Percentiles rank a stretch among this genome's conserved stretches.
Conservation (phyloP, 1,140 invertebrate species). For the Bombus fervidus region DNA sequence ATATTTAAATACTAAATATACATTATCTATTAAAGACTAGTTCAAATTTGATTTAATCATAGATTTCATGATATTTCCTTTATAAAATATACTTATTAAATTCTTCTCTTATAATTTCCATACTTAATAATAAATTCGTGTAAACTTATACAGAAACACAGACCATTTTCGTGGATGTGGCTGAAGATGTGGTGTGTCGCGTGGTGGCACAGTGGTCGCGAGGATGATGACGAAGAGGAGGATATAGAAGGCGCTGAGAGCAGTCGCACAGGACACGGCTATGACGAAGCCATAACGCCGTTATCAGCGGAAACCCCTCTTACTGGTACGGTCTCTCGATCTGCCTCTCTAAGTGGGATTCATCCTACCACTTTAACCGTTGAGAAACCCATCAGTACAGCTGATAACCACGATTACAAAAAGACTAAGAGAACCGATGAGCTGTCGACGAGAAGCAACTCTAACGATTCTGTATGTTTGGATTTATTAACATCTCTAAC, state of each 20-base stretch:
- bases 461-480: constrained; percentile 81
- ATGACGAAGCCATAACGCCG: constrained; percentile 88
- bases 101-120: too few relatives aligned
- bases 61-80: too few relatives aligned
- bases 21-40: too few relatives aligned
- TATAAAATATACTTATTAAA: too few relatives aligned
- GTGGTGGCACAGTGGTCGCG: constrained; percentile 92
- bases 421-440: constrained; percentile 71
- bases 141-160: constrained; percentile 76
- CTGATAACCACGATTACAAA: constrained; percentile 68
- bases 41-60: too few relatives aligned
- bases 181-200: constrained; percentile 91
- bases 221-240: constrained; percentile 88
- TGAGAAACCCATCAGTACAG: constrained; percentile 59
- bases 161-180: constrained; percentile 84
- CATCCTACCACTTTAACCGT: constrained; percentile 84
- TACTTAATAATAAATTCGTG: background rate
- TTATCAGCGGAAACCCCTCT: constrained; percentile 93
- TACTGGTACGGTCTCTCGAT: constrained; percentile 91
- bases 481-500: background rate
- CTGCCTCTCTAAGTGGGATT: constrained; percentile 92
- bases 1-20: too few relatives aligned
- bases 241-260: constrained; percentile 86
- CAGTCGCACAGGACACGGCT: constrained; percentile 87
- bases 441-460: constrained; percentile 78